Percentiles rank a stretch among this genome's conserved stretches.
Conservation (phyloP, 1,140 invertebrate species). For the Heliconius congener region DNA sequence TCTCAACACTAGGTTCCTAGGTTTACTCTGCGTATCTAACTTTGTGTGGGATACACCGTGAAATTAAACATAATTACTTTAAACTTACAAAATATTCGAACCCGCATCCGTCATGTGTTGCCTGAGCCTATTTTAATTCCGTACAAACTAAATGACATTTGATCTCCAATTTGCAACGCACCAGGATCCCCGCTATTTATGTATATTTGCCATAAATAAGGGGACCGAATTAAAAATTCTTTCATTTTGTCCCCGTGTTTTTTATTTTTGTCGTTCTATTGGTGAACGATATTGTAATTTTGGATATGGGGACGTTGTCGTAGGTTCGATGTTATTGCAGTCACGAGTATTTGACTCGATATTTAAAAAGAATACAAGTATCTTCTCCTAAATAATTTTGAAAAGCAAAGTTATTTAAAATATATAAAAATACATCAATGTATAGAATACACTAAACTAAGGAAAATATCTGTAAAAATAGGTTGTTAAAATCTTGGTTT, state of each 20-base stretch:
- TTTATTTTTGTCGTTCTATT: not conserved
- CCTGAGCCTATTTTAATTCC: not conserved
- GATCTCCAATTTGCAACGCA: conserved; percentile 6
- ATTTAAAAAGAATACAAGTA: no score
- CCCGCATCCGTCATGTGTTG: not conserved
- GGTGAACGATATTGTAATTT: not conserved
- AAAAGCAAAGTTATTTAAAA: no score
- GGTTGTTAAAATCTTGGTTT: no score
- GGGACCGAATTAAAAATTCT: conserved; percentile 12
- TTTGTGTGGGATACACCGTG: not conserved
- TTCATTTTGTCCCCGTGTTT: not conserved
- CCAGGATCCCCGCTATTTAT: not conserved
- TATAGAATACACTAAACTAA: no score
- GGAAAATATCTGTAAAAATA: no score
- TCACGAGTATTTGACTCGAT: no score
- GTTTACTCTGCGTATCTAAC: not conserved
- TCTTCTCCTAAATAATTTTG: no score
- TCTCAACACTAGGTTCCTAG: not conserved
- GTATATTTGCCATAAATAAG: conserved; percentile 9
- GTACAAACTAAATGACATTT: conserved; percentile 1
- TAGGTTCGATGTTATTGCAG: not conserved
- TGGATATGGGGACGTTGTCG: not conserved
- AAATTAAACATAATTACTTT: not conserved
- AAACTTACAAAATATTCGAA: not conserved
- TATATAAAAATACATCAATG: no score